Evolutionary conservation across 2,888 invertebrate species (phyloP), one percentile per base, ranked within the genome.

Genomic region (Diachrysia chrysitis): DNA sequence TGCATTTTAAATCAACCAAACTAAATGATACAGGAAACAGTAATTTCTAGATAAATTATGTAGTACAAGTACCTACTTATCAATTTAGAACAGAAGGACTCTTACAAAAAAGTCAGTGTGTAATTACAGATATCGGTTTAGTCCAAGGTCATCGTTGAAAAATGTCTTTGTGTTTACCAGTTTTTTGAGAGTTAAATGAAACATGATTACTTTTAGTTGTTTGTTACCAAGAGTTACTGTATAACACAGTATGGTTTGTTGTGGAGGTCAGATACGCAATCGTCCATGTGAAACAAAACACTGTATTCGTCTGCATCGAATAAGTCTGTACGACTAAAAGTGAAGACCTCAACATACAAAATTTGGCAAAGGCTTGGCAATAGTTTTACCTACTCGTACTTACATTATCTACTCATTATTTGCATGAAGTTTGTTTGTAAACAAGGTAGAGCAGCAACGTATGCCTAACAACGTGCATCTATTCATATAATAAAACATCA

Each of bases 81-180:
- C 48, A 58, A 23, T 53, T 65, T 51, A 37, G 55, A 65, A 63
- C 48, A 54, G 42, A 71, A 67, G 58, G 48, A 58, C 51, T 35
- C 17, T 21, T 35, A 69, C 57, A 58, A 63, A 68, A 69, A 63
- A 69, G 56, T 19, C 56, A 12, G 32, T 53, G 16, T 53, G 16
- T 59, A 23, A 42, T 12, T 17, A 62, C 25, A 25, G 42, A 9
- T 51, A 54, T 55, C 35, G 19, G 19, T 21, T 69, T 53, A 32
- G 21, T 25, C 58, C 69, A 67, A 78, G 79, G 79, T 71, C 56
- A 72, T 66, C 23, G 37, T 46, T 53, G 3, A 64, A 76, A 64
- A 71, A 51, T 73, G 21, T 56, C 59, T 65, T 63, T 58, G 53
- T 62, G 67, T 59, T 46, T 55, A 55, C 55, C 51, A 66, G 53